phyloP scores from a whole-genome alignment of 2,888 invertebrate genomes.

The Leptinotarsa peninsularis region DNA sequence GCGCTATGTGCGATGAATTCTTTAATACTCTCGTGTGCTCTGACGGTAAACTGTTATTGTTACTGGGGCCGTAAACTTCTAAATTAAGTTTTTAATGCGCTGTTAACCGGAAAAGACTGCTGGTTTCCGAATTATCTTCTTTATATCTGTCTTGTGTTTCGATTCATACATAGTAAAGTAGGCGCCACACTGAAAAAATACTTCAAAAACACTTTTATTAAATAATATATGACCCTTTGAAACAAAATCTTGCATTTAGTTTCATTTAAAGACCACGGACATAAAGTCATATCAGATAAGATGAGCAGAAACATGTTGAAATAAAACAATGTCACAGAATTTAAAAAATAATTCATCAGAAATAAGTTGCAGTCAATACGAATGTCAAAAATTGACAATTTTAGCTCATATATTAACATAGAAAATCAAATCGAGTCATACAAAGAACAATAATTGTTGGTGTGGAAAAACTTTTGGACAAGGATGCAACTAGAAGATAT shows the following conservation, averaged over 20 bases:
- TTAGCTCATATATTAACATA: background rate
- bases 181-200: background rate
- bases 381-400: background rate
- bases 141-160: background rate
- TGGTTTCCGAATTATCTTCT: conserved; percentile 15
- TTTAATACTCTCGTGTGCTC: conserved; percentile 52
- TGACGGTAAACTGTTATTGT: conserved; percentile 52
- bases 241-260: no score
- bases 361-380: background rate
- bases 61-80: conserved; percentile 45
- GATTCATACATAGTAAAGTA: background rate
- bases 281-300: no score
- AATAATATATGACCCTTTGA: no score
- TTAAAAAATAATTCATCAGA: background rate
- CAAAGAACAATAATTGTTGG: no score
- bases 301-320: no score
- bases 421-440: no score
- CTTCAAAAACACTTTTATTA: background rate
- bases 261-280: no score
- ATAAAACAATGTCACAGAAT: background rate
- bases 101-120: conserved; percentile 37
- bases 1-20: conserved; percentile 56
- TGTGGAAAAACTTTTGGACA: no score
- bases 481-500: no score
- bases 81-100: conserved; percentile 49